Percentiles rank a stretch among this genome's conserved stretches.
These are phyloP conservation scores for Diaprepes abbreviatus DNA, from an alignment of 2,888 invertebrate genomes.

Conservation along the genomic window DNA sequence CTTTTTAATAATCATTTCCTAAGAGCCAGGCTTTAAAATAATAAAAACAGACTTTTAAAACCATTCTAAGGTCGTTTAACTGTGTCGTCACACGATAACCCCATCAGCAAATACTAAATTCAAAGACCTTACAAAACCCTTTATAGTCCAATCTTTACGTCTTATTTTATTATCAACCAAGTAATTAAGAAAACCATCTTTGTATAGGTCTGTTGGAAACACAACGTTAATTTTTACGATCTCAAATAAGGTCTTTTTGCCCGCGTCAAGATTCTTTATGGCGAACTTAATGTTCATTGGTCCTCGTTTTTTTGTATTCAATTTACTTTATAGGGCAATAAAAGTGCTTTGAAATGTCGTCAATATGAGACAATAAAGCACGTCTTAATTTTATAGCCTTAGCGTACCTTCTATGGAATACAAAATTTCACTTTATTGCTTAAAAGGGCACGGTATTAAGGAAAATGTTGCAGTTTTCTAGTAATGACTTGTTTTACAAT, in stretches of 20 bases:
- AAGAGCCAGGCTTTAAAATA: background rate
- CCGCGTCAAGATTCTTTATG: constrained; percentile 38
- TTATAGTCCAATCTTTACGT: constrained; percentile 2
- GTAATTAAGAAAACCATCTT: background rate
- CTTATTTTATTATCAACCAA: background rate
- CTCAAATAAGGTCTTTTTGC: background rate
- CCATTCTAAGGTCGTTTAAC: background rate
- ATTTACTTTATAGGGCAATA: constrained; percentile 43
- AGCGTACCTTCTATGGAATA: constrained; percentile 19
- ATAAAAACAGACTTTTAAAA: background rate
- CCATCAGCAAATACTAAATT: background rate
- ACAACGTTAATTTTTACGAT: constrained; percentile 33
- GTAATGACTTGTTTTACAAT: background rate
- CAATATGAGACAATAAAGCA: constrained; percentile 38
- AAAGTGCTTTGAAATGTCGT: constrained; percentile 37
- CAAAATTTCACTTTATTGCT: constrained; percentile 17
- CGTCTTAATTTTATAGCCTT: constrained; percentile 27
- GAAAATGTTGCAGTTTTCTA: constrained; percentile 20
- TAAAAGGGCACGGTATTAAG: background rate
- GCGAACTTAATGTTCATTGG: constrained; percentile 38
- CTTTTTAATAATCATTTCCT: too few relatives aligned
- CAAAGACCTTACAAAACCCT: background rate
- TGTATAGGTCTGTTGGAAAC: constrained; percentile 7
- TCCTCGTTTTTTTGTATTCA: constrained; percentile 44
- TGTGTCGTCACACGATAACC: background rate